Base-by-base conservation (phyloP, 1,140 invertebrate species). In the Rhagoletis zephyria region DNA sequence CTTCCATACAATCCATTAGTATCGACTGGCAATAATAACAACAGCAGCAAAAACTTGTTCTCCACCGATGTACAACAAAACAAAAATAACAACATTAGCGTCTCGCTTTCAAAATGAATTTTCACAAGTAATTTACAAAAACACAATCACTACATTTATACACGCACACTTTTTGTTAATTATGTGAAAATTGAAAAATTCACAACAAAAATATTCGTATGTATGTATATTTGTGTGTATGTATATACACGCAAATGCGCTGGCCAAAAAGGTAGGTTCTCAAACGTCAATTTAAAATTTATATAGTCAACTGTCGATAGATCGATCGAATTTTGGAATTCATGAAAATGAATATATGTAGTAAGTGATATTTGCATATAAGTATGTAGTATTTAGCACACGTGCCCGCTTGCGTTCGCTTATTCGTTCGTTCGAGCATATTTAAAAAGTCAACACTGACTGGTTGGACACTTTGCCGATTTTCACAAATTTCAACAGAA, bases 361-460 rank as follows among this genome's bases (percentile, higher is more conserved):
- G 42, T 70, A 48, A n/a, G 19, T 56, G 7, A 7, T 56, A 3
- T 30, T 3, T 19, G 14, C n/a, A 42, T 81, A 81, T 56, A 81
- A 16, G 19, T 51, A 81, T 81, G 19, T 81, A 81, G 74, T 16
- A 81, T 30, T 9, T 9, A 81, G 56, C 48, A 81, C 48, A 81
- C 74, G 48, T 81, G 74, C 74, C 61, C 48, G 48, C 45, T 81
- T 56, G 74, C 74, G 45, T 19, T 81, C 9, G 51, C 48, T 81
- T 81, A 9, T 81, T 81, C 74, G 48, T 19, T 56, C 74, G 45
- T 81, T 81, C 74, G 74, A 81, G 16, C 74, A 81, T 81, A 81
- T 81, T 81, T 81, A 81, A 81, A 81, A 81, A 81, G 74, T 81
- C 74, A 81, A 81, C 45, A 51, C 48, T 81, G 74, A 81, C 74